phyloP scores from a whole-genome alignment of 2,797 vertebrate genomes.

The Chelon auratus region DNA sequence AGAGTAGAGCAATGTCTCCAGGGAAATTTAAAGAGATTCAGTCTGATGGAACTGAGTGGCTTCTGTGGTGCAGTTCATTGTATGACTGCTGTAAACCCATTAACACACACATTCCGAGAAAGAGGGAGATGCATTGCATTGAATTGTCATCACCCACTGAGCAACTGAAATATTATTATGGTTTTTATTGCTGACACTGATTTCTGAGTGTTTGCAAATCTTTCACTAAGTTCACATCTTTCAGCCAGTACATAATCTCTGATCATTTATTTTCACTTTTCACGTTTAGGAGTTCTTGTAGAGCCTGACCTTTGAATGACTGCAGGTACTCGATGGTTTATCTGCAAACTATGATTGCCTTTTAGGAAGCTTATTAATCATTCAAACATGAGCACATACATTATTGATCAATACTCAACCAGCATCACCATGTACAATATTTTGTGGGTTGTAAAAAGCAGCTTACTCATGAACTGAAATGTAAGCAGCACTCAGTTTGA shows the following conservation, averaged over 20 bases:
- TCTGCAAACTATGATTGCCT: constrained; percentile 55
- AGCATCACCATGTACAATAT: constrained; percentile 9
- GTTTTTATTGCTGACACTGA: no score
- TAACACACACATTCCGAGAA: constrained; percentile 26
- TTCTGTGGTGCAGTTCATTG: constrained; percentile 30
- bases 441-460: constrained; percentile 9
- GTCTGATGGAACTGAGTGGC: constrained; percentile 48
- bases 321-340: constrained; percentile 51
- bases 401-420: constrained; percentile 52
- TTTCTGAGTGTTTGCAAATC: constrained; percentile 3
- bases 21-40: constrained; percentile 63
- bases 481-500: constrained; percentile 6
- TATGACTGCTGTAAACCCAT: constrained; percentile 47
- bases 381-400: constrained; percentile 54
- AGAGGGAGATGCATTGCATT: not conserved
- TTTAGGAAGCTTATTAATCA: constrained; percentile 59
- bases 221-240: not conserved
- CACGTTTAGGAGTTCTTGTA: constrained; percentile 23
- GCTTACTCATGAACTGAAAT: constrained; percentile 17
- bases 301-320: constrained; percentile 60
- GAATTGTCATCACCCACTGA: not conserved
- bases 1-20: constrained; percentile 34
- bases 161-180: not conserved
- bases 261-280: constrained; percentile 2
- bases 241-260: not conserved